Evolutionary conservation across 2,113 vertebrate species (phyloP), one percentile per base, ranked within the genome.

Genomic region (Pseudopipra pipra): DNA sequence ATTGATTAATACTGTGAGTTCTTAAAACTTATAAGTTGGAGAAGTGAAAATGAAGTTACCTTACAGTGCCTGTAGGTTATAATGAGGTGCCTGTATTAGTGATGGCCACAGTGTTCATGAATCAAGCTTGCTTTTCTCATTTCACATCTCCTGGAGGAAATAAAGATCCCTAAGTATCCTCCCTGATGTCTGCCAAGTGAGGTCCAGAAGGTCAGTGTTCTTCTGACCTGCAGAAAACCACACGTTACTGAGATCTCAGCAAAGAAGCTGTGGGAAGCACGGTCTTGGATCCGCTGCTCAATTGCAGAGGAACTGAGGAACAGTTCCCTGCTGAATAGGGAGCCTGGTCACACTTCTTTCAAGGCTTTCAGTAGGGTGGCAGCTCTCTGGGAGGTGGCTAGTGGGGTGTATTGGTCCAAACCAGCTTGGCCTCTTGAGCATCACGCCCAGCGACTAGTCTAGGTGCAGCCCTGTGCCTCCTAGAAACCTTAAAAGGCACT

Each of bases 301-400:
- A 31, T 24, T 54, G 22, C 28, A 35, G 19, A 79, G 33, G 47
- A 37, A 0, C 16, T 5, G 37, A 56, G 56, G 35, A 59, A 12
- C 18, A 10, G 13, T 6, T 79, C 18, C 16, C 5, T 39, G 33
- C 27, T 68, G 33, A 59, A 27, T 1, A 51, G 30, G 31, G 43
- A 75, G 16, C 10, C 25, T 83, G 10, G 4, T n/a, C 31, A 14
- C 28, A 3, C 4, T 13, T 55, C 2, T 21, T 1, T 1, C 14
- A 22, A 35, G 51, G 41, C 21, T 65, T 37, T 22, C 24, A 12
- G 9, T 1, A 12, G 25, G 6, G 4, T 41, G 22, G 8, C 37
- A 79, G 2, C 14, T 28, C 22, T 49, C 3, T 2, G 2, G 18
- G 65, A 77, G 4, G 3, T 27, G 37, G 12, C 6, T 3, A 12